Evolutionary conservation across 2,113 vertebrate genomes (phyloP).

Genomic region (Pterocles orientalis): DNA sequence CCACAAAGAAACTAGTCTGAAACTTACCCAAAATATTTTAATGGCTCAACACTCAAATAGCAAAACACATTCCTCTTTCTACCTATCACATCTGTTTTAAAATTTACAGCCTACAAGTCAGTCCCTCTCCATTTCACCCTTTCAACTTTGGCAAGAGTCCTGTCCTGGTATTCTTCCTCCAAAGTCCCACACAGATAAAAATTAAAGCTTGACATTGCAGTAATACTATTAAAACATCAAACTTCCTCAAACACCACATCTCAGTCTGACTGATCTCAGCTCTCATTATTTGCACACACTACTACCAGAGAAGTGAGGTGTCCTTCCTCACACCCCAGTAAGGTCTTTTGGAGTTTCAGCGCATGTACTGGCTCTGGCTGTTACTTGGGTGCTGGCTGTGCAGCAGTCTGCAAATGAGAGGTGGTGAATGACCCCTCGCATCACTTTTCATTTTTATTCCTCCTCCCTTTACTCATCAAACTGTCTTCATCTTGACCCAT

Average conservation of each 20-base stretch:
- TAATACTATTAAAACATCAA: not conserved
- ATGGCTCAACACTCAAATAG: not conserved
- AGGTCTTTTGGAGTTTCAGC: not conserved
- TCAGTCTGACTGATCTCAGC: not conserved
- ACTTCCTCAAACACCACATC: not conserved
- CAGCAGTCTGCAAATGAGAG: not conserved
- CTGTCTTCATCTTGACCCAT: not conserved
- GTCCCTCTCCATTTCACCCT: not conserved
- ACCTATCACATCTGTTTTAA: not conserved
- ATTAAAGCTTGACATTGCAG: not conserved
- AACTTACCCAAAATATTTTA: not conserved
- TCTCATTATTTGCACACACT: not conserved
- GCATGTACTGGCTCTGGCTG: not conserved
- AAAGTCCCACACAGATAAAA: not conserved
- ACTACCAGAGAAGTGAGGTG: not conserved
- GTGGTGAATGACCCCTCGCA: not conserved
- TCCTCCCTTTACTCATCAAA: not conserved
- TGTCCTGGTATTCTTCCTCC: not conserved
- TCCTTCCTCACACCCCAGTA: not conserved
- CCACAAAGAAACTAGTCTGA: not conserved
- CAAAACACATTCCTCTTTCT: not conserved
- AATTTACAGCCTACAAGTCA: not conserved
- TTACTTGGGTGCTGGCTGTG: not conserved
- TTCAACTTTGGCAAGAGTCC: not conserved
- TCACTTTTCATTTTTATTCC: not conserved